Evolutionary conservation across 2,888 invertebrate genomes (phyloP), one percentile per base, ranked within the genome.

Genomic region (Noctua fimbriata): DNA sequence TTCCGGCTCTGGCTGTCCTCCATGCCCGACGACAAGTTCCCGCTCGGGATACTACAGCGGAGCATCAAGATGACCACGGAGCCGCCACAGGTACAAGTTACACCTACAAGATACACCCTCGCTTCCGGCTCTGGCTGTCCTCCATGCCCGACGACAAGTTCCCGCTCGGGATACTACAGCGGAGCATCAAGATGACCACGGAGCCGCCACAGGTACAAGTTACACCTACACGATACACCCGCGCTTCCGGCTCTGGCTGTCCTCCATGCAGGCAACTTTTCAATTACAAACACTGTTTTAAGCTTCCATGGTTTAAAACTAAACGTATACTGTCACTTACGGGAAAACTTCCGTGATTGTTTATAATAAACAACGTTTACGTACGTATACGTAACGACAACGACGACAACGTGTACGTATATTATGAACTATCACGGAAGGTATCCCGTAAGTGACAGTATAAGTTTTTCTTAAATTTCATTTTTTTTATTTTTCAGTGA

Each of bases 41-140:
- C 99, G 0, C 98, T 99, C 89, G 98, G 98, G 75, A 98, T 99
- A 87, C 97, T 99, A 83, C 99, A 99, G 96, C 97, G 98, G 69
- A 98, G 98, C 80, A 98, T 99, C 89, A 99, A 99, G 97, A 99
- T 99, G 98, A 99, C 99, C 18, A 99, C 99, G 0, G 99, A 99
- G 94, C 99, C 99, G 0, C 99, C 99, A 5, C 98, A 98, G 97
- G 98, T 98, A 70, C 10, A 14, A 24, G 0, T 55, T 55, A 55
- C 24, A 24, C 55, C 47, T 16, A 47, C 14, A 47, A 14, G 47
- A 47, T 47, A 47, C 47, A 47, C 47, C 47, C 47, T 12, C 47
- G 47, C 47, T 47, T 14, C 47, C 47, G 47, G 14, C 14, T 44
- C 44, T 44, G 44, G 12, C 44, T 44, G 44, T 44, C 12, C 12